phyloP scores from a whole-genome alignment of 2,888 invertebrate species.

The Iphiclides podalirius region DNA sequence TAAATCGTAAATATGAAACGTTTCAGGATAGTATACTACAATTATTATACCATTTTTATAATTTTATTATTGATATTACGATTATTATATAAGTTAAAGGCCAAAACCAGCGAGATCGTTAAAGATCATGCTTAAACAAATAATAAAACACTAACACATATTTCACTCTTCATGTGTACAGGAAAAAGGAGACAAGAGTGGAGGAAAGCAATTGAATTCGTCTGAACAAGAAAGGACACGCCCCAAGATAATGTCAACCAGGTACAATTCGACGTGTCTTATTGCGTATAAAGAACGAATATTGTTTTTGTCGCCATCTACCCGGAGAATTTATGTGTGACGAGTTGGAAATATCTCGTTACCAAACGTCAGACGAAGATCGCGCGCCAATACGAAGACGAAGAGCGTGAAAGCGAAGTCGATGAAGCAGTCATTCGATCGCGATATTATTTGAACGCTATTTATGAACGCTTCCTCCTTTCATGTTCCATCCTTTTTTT shows the following conservation, averaged over 20 bases:
- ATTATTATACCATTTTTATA: no score
- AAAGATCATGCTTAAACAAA: not conserved
- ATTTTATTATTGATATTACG: no score
- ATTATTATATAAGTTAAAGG: no score
- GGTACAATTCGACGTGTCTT: conserved; percentile 17
- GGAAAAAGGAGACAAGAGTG: not conserved
- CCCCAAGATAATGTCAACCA: conserved; percentile 23
- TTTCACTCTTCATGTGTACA: not conserved
- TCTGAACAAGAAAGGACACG: not conserved
- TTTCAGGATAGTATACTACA: no score
- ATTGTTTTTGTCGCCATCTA: conserved; percentile 23
- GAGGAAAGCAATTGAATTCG: conserved; percentile 4
- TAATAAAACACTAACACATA: not conserved
- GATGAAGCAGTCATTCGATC: conserved; percentile 5
- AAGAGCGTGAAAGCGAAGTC: not conserved
- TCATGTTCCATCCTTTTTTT: no score
- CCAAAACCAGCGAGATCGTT: no score
- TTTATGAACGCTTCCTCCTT: not conserved
- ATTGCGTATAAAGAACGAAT: conserved; percentile 21
- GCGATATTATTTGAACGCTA: not conserved
- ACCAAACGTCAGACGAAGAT: conserved; percentile 14
- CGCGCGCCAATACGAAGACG: conserved; percentile 12
- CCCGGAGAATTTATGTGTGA: conserved; percentile 24
- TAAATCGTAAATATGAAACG: no score
- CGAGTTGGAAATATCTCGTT: conserved; percentile 25